Evolutionary conservation across 2,797 vertebrate genomes (phyloP), one percentile per base, ranked within the genome.

Genomic region (Botia almorhae): DNA sequence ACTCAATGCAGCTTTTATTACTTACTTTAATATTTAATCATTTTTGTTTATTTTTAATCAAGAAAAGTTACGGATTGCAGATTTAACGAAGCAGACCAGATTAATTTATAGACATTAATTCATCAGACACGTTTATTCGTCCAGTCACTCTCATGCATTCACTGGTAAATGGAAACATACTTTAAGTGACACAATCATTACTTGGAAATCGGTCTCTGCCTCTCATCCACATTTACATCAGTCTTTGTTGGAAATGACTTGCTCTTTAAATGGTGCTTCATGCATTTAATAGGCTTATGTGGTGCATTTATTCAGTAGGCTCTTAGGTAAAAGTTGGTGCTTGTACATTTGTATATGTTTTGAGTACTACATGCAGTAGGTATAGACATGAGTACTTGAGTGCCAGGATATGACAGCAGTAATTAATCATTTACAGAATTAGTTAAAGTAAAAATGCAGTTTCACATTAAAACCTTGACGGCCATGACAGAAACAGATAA

Each of bases 251-350:
- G 3, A 64, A 56, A 46, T 73, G 3, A 73, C 69, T 65, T 65
- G 43, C 70, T 78, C 69, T 65, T 65, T 11, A 64, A 16, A 50
- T 23, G 56, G 61, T 79, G 10, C 60, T 46, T 55, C 21, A 46
- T 80, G 48, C 60, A 29, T 73, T 73, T 72, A 73, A 65, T 73
- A 56, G 78, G 69, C 77, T 56, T 65, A 56, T 29, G 21, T 19
- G 50, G n/a, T 73, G 16, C 17, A 65, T 80, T 73, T 3, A 33
- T 67, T 65, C 65, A 55, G 29, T 55, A 65, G 69, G 60, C 48
- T 73, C 17, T 48, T 33, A 46, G 69, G 43, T 46, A 67, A 29
- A 43, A 67, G 46, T 65, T 67, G 16, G 21, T 67, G 8, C 19
- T 19, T 69, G 16, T 58, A 16, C 21, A 76, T 10, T 61, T 68